Evolutionary conservation across 2,113 vertebrate genomes (phyloP), one percentile per base, ranked within the genome.

Genomic region (Otis tarda): DNA sequence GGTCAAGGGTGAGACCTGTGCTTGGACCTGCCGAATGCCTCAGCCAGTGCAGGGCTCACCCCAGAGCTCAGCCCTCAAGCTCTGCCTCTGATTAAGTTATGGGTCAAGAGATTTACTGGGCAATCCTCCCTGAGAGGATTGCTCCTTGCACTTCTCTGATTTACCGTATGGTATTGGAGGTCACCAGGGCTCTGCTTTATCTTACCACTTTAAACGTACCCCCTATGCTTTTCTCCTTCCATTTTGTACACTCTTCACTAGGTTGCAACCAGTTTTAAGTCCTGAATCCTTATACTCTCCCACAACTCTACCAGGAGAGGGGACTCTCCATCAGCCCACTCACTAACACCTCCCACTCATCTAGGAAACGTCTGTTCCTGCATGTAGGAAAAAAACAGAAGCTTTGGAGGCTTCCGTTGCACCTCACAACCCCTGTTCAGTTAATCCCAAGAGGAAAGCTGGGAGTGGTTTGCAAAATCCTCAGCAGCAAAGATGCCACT

Each of bases 121-220:
- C 1, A 4, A 45, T 35, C 2, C 6, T 20, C 10, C 24, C 35
- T 14, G 24, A 53, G 28, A 33, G 37, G 37, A 37, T 37, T 49
- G 81, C 4, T 69, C 23, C 18, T 61, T 59, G 14, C 21, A 35
- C 31, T 76, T 83, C 10, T 73, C 25, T 92, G 21, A 24, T 83
- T 55, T 56, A 88, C 45, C 27, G 14, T 17, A 13, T 1, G 6
- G 35, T 14, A 14, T 12, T 12, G n/a, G 57, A 80, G 76, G 9
- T 56, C 23, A 50, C 20, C 24, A 33, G 4, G 47, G 28, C 13
- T 87, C 56, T 83, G 12, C 10, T 57, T 83, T 49, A 69, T 50
- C 14, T 28, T 33, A n/a, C 1, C 0, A 2, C 24, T 61, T 83
- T 20, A 75, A 65, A 47, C 10, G 70, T 18, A 65, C 0, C 2